These are phyloP conservation scores for Vanacampus margaritifer DNA, from an alignment of 2,113 vertebrate species.

Conservation along the genomic window DNA sequence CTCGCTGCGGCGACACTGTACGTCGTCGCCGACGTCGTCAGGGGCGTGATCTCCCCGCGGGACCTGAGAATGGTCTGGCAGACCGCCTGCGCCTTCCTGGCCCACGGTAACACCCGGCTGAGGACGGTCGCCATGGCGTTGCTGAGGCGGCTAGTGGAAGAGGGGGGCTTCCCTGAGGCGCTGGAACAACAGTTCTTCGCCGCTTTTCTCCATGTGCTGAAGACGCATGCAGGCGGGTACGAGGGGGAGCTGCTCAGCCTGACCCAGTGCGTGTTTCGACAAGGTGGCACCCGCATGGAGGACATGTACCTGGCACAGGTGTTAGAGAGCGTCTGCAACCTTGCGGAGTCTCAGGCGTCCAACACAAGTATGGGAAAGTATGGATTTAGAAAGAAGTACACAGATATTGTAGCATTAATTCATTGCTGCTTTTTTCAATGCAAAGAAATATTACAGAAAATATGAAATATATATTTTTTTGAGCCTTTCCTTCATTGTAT, in stretches of 20 bases:
- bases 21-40: slow-evolving; percentile 74
- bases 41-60: slow-evolving; percentile 78
- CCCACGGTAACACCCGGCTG: slow-evolving; percentile 73
- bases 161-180: slow-evolving; percentile 81
- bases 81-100: slow-evolving; percentile 78
- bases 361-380: not conserved
- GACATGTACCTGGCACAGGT: slow-evolving; percentile 83
- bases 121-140: slow-evolving; percentile 74
- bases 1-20: slow-evolving; percentile 74
- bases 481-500: no score
- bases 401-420: no score
- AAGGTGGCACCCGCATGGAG: slow-evolving; percentile 74
- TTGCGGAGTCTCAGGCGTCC: slow-evolving; percentile 54
- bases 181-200: slow-evolving; percentile 79
- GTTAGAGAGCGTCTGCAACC: slow-evolving; percentile 78
- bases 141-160: slow-evolving; percentile 76
- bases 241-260: slow-evolving; percentile 78
- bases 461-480: no score
- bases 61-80: slow-evolving; percentile 79
- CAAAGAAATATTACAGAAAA: no score
- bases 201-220: slow-evolving; percentile 79
- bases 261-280: slow-evolving; percentile 76
- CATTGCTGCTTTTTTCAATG: no score
- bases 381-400: not conserved
- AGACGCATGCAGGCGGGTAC: slow-evolving; percentile 50